These are phyloP conservation scores for Tyto alba DNA, from an alignment of 2,113 vertebrate genomes.

Conservation along the genomic window DNA sequence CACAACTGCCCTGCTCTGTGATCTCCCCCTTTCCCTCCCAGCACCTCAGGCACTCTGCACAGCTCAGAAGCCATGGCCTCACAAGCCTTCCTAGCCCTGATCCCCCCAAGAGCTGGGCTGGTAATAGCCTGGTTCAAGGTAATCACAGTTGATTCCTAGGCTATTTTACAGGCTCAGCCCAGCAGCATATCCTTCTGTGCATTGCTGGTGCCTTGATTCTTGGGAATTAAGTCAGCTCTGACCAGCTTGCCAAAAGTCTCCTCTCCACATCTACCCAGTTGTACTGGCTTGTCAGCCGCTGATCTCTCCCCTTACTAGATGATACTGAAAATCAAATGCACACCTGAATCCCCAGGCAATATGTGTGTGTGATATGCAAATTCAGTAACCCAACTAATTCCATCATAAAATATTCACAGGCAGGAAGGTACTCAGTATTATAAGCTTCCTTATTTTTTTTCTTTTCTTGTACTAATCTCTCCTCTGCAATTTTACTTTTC, in stretches of 20 bases:
- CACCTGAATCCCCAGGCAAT: neutral
- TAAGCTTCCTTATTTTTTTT: neutral
- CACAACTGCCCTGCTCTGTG: neutral
- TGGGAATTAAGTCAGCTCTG: neutral
- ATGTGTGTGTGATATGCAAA: neutral
- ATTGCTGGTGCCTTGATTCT: neutral
- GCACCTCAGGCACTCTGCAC: too few species aligned
- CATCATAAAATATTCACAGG: neutral
- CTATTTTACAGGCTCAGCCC: neutral
- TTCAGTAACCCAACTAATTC: neutral
- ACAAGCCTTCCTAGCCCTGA: neutral
- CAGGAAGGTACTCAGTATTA: neutral
- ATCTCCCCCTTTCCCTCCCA: too few species aligned
- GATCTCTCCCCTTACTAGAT: neutral
- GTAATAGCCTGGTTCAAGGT: neutral
- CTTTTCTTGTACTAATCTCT: neutral
- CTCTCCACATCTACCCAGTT: neutral
- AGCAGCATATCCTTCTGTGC: neutral
- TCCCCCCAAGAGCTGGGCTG: neutral
- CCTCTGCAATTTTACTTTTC: neutral
- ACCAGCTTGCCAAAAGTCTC: neutral
- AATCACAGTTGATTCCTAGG: too few species aligned
- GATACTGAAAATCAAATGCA: neutral
- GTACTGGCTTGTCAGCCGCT: neutral
- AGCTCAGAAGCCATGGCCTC: rapidly evolving